Base-by-base conservation (phyloP, 2,113 vertebrate genomes). In the Zosterops pallidus region DNA sequence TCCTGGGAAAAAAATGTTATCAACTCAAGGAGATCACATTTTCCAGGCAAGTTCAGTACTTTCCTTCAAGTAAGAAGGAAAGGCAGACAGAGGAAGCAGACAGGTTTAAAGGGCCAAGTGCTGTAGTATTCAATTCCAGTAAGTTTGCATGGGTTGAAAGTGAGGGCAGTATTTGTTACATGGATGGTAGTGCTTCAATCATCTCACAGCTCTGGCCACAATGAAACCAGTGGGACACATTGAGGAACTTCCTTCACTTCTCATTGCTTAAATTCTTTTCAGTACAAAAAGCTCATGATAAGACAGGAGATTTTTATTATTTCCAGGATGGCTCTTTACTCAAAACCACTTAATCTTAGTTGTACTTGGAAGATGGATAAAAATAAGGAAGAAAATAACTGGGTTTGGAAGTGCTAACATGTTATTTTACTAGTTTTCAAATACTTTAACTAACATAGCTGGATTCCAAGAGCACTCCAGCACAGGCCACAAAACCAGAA, bases 361-460 rank as follows among this genome's bases (percentile, higher is more conserved):
- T 83, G 55, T 72, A 77, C 64, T 92, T 93, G 80, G 63, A 93
- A 83, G 63, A 90, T 29, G 22, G 71, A 92, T 95, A 93, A 95
- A 97, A 96, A 93, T 92, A 96, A 90, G 68, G 60, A 83, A 67
- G 76, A 86, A 92, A 93, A 96, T 78, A 68, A 74, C 52, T 77
- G 83, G 7, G 2, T 96, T 95, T 90, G 83, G 76, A 93, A 90
- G 56, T 78, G 91, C 71, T 75, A 89, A 83, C 76, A 74, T 88
- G 71, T 89, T 90, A 97, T 94, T 97, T 95, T 93, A 83, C 86
- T 92, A 90, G 83, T 93, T 95, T 94, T 92, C 80, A 77, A 86
- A 89, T 90, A 86, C 53, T 94, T 96, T 59, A 89, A 94, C 84
- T 87, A 78, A 90, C 82, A 50, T 52, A 79, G 74, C 33, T 81